Conservation (phyloP, 2,113 vertebrate species). For the Dipodomys merriami region DNA sequence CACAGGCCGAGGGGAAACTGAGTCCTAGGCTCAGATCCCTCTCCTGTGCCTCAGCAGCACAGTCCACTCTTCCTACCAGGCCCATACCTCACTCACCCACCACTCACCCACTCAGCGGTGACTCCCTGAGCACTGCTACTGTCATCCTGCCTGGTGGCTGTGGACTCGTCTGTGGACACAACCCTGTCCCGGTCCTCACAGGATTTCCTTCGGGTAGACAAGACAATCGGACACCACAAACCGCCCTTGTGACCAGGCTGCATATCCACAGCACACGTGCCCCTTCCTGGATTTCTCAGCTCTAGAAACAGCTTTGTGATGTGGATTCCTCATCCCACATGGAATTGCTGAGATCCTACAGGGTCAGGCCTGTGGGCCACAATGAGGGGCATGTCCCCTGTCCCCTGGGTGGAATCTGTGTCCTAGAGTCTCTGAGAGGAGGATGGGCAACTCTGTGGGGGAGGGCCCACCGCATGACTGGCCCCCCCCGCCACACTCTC, state of each 20-base stretch:
- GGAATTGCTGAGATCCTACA: background rate
- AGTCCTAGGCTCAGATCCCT: too few species aligned
- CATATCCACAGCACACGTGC: too few species aligned
- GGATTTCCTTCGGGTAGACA: background rate
- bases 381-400: background rate
- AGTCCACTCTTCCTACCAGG: too few species aligned
- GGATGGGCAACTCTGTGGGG: rapidly evolving
- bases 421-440: background rate
- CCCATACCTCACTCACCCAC: background rate
- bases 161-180: too few species aligned
- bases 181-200: background rate
- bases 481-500: rapidly evolving
- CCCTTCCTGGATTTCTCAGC: background rate
- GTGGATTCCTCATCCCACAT: background rate
- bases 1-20: too few species aligned
- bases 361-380: background rate
- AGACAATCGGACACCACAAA: background rate
- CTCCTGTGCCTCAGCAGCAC: too few species aligned
- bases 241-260: too few species aligned
- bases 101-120: rapidly evolving
- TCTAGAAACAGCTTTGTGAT: background rate
- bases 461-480: rapidly evolving
- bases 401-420: background rate
- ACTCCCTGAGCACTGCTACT: background rate
- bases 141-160: background rate